Evolutionary conservation across 2,113 vertebrate species (phyloP).

Genomic region (Ailurus styani): DNA sequence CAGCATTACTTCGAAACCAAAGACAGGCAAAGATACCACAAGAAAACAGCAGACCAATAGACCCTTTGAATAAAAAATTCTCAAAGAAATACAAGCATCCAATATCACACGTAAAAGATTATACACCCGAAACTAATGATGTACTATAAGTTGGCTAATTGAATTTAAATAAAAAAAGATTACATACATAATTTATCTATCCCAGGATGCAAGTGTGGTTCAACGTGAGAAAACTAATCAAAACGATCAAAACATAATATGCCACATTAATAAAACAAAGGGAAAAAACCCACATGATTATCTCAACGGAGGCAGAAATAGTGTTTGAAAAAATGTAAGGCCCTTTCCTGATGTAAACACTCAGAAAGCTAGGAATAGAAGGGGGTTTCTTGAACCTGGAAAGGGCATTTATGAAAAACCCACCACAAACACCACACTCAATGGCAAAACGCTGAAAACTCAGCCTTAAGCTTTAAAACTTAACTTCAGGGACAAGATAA

Average conservation of each 20-base stretch:
- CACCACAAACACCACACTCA: neutral
- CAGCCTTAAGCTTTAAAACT: neutral
- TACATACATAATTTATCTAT: neutral
- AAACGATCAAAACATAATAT: neutral
- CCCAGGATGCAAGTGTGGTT: neutral
- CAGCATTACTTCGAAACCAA: neutral
- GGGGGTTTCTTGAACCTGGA: neutral
- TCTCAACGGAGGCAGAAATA: neutral
- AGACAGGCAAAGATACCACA: neutral
- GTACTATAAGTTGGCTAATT: neutral
- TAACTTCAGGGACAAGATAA: neutral
- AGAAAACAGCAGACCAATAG: neutral
- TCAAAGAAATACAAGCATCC: neutral
- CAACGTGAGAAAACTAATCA: neutral
- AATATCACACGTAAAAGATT: neutral
- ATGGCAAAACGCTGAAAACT: neutral
- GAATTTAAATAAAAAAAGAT: neutral
- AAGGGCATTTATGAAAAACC: neutral
- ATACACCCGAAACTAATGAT: neutral
- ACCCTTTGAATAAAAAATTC: neutral
- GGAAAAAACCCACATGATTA: neutral
- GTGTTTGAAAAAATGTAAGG: neutral
- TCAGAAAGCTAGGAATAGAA: neutral
- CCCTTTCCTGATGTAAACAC: neutral
- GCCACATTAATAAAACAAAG: neutral